These are phyloP conservation scores for Drosophila busckii DNA, from an alignment of 1,140 invertebrate genomes.

Conservation along the genomic window DNA sequence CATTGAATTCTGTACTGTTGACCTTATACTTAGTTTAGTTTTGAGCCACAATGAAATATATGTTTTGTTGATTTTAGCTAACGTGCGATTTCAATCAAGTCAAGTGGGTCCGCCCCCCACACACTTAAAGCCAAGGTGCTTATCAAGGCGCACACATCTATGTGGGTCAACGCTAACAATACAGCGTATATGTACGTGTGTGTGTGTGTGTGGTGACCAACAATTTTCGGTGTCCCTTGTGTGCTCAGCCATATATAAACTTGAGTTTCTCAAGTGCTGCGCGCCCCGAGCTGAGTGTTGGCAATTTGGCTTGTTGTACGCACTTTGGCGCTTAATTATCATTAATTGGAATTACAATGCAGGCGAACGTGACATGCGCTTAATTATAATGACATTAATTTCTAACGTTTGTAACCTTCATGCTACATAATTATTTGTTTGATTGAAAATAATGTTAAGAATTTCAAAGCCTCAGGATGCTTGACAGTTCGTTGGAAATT, in stretches of 20 bases:
- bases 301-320: too few relatives aligned
- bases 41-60: slow-evolving; percentile 28
- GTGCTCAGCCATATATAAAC: too few relatives aligned
- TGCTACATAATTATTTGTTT: too few relatives aligned
- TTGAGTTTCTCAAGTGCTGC: too few relatives aligned
- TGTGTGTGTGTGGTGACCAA: slow-evolving; percentile 34
- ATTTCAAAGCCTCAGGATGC: too few relatives aligned
- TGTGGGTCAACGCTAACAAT: slow-evolving; percentile 53
- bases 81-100: slow-evolving; percentile 72
- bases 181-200: slow-evolving; percentile 1
- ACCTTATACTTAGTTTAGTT: not conserved
- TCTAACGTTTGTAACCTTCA: too few relatives aligned
- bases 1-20: slow-evolving; percentile 1
- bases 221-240: too few relatives aligned
- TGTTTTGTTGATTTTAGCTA: slow-evolving; percentile 36
- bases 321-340: slow-evolving; percentile 37
- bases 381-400: slow-evolving; percentile 52
- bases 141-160: slow-evolving; percentile 48
- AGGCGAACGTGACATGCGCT: slow-evolving; percentile 30
- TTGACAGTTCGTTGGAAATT: too few relatives aligned
- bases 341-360: slow-evolving; percentile 51
- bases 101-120: slow-evolving; percentile 47
- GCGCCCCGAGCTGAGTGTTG: too few relatives aligned
- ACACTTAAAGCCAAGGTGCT: not conserved
- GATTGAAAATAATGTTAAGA: too few relatives aligned